Evolutionary conservation across 1,140 invertebrate species (phyloP).

Genomic region (Drosophila mayri): DNA sequence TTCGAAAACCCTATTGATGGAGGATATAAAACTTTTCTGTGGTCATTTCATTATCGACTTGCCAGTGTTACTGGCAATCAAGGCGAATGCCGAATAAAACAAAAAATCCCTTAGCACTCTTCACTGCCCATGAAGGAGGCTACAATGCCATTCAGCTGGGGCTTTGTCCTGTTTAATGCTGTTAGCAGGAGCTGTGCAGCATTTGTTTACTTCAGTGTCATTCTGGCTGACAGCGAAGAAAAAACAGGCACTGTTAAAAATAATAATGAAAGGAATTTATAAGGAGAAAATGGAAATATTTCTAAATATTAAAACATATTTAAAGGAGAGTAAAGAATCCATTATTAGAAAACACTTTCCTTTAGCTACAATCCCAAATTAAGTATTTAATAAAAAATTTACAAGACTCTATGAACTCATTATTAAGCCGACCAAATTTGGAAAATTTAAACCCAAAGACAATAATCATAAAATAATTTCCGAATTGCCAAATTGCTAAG

Average conservation of each 20-base stretch:
- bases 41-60: constrained; percentile 58
- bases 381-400: not conserved
- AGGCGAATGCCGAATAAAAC: constrained; percentile 48
- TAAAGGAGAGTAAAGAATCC: no score
- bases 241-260: not conserved
- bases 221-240: constrained; percentile 18
- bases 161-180: constrained; percentile 48
- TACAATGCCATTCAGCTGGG: constrained; percentile 35
- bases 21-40: constrained; percentile 39
- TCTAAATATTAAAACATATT: not conserved
- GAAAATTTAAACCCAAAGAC: not conserved
- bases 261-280: not conserved
- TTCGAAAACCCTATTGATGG: not conserved
- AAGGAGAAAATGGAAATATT: no score
- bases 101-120: constrained; percentile 42
- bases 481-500: not conserved
- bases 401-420: no score
- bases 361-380: not conserved
- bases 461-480: not conserved
- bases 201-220: constrained; percentile 75
- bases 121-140: constrained; percentile 5
- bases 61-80: constrained; percentile 40
- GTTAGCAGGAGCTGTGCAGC: constrained; percentile 43
- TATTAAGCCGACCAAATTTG: no score
- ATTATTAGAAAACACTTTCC: no score